A percentile compares a stretch with the other conserved stretches of the same genome.
These are phyloP conservation scores for Drosophila gaucha DNA, from an alignment of 2,888 invertebrate species.

Conservation along the genomic window DNA sequence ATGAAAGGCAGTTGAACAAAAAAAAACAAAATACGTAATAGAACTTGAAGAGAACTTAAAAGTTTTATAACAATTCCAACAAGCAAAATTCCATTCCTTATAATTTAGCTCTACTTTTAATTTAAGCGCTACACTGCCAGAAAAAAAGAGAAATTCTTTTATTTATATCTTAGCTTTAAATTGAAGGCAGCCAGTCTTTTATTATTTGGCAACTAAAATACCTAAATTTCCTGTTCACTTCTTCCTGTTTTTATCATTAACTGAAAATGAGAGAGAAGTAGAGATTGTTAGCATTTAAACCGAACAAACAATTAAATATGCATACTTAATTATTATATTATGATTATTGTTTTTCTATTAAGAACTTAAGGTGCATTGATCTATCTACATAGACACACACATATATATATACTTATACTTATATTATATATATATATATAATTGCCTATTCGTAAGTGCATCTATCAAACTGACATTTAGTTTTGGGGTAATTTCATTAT, in stretches of 20 bases:
- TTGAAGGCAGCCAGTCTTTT: conserved; percentile 8
- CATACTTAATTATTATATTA: conserved; percentile 38
- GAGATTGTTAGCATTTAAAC: conserved; percentile 77
- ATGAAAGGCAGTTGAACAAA: conserved; percentile 29
- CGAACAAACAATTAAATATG: conserved; percentile 42
- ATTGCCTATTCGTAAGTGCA: conserved; percentile 42
- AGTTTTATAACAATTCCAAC: conserved; percentile 15
- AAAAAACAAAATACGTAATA: conserved; percentile 57
- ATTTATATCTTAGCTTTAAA: conserved; percentile 31
- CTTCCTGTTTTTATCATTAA: too few species aligned
- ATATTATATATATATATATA: not conserved
- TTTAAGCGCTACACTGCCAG: conserved; percentile 71
- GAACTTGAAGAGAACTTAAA: conserved; percentile 13
- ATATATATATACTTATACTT: conserved; percentile 19
- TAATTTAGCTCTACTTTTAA: conserved; percentile 5
- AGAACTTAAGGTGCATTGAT: conserved; percentile 65
- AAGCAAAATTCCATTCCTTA: not conserved
- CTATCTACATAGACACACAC: conserved; percentile 50
- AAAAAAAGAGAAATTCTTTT: conserved; percentile 18
- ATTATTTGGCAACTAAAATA: conserved; percentile 13
- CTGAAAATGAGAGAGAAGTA: conserved; percentile 71
- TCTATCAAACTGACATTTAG: conserved; percentile 51
- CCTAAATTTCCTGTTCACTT: too few species aligned
- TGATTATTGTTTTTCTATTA: conserved; percentile 46
- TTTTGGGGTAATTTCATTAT: conserved; percentile 54